Conservation (phyloP, 2,113 vertebrate species). For the Microcebus jonahi region DNA sequence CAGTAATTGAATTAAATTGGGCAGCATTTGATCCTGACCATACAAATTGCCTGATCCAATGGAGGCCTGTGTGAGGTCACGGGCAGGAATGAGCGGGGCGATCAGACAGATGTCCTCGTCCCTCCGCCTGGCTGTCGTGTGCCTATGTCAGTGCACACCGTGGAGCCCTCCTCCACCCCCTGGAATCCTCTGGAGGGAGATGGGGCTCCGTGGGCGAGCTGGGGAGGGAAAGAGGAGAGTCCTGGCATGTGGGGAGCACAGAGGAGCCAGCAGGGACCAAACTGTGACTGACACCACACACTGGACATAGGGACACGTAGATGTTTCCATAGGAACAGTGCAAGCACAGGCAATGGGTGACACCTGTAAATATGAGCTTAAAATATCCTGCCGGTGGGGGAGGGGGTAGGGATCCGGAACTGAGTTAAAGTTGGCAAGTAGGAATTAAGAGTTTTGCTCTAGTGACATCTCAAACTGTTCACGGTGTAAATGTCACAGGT, state of each 20-base stretch:
- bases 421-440: neutral
- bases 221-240: neutral
- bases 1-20: conserved; percentile 73
- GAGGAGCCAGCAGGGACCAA: neutral
- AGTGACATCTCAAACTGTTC: neutral
- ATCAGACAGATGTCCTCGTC: neutral
- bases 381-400: neutral
- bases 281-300: neutral
- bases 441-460: neutral
- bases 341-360: neutral
- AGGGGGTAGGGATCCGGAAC: no score
- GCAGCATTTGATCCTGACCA: conserved; percentile 55
- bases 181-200: neutral
- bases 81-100: neutral
- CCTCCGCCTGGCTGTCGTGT: rapidly evolving
- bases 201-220: neutral
- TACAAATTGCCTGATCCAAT: conserved; percentile 43
- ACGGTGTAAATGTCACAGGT: neutral
- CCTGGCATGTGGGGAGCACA: neutral
- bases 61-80: neutral
- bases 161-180: rapidly evolving
- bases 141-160: neutral
- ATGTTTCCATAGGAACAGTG: neutral
- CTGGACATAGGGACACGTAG: neutral
- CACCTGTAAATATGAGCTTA: neutral